phyloP scores from a whole-genome alignment of 2,888 invertebrate species.

The Rhamnusium bicolor region DNA sequence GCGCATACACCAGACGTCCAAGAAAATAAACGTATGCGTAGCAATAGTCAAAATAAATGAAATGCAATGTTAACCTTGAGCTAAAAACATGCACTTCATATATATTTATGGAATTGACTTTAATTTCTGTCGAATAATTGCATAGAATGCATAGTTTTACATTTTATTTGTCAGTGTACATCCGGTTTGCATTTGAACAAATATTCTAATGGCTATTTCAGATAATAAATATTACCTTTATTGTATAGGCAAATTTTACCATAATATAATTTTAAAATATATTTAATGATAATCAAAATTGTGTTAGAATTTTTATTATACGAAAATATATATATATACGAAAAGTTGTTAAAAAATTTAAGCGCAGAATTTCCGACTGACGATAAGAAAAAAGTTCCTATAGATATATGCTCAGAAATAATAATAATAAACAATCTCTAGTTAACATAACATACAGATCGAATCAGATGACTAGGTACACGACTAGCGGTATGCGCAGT shows the following conservation, averaged over 20 bases:
- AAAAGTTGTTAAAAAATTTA: no score
- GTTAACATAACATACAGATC: no score
- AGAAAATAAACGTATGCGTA: constrained; percentile 36
- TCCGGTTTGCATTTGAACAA: constrained; percentile 40
- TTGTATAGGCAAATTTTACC: not conserved
- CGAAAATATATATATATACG: no score
- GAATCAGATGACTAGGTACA: no score
- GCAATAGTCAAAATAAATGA: constrained; percentile 45
- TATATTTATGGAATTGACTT: constrained; percentile 41
- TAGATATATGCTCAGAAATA: no score
- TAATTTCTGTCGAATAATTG: constrained; percentile 50
- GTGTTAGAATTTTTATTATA: no score
- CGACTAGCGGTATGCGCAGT: no score
- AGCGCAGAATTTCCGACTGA: no score
- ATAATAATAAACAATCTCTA: no score
- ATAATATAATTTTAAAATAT: not conserved
- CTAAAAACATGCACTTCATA: constrained; percentile 43
- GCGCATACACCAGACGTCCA: constrained; percentile 35
- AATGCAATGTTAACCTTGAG: constrained; percentile 43
- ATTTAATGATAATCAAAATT: not conserved
- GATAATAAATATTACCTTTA: not conserved
- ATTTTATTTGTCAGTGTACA: constrained; percentile 48
- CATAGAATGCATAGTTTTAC: constrained; percentile 51
- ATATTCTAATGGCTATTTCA: constrained; percentile 3
- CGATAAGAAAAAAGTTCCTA: no score